phyloP scores from a whole-genome alignment of 23 tunicate species.

The Clavelina lepadiformis region DNA sequence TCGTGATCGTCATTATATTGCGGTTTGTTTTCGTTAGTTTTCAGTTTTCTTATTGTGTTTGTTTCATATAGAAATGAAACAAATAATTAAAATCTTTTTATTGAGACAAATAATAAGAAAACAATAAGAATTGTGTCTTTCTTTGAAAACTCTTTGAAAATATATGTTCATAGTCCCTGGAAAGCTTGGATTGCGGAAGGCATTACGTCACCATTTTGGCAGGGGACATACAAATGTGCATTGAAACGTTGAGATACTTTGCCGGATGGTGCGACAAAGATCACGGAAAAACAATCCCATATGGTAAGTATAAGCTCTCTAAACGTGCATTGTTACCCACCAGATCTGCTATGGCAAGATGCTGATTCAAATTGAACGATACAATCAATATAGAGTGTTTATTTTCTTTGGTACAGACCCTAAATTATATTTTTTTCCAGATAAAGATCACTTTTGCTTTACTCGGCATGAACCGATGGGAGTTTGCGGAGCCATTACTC shows the following conservation, averaged over 20 bases:
- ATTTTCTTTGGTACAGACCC: too few relatives aligned
- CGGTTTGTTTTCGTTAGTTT: neutral
- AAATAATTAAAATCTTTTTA: too few relatives aligned
- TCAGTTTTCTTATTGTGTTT: too few relatives aligned
- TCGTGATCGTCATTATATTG: neutral
- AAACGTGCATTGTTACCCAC: too few relatives aligned
- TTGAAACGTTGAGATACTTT: conserved; percentile 51
- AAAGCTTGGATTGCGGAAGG: conserved; percentile 41
- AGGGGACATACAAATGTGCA: conserved; percentile 5
- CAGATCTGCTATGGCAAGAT: too few relatives aligned
- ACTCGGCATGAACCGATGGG: conserved; percentile 68
- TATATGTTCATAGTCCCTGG: conserved; percentile 61
- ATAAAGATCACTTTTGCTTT: conserved; percentile 39
- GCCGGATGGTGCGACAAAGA: conserved; percentile 77
- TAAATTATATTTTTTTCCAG: conserved; percentile 26
- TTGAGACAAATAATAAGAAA: too few relatives aligned
- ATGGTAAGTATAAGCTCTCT: too few relatives aligned
- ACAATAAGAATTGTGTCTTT: too few relatives aligned
- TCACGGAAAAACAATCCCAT: conserved; percentile 58
- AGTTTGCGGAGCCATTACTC: conserved; percentile 78
- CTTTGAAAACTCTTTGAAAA: too few relatives aligned
- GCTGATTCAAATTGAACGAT: too few relatives aligned
- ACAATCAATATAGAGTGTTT: too few relatives aligned
- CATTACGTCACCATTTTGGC: conserved; percentile 17
- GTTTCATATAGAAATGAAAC: too few relatives aligned